Conservation (phyloP, 2,113 vertebrate genomes). For the Periophthalmodon schlosseri region DNA sequence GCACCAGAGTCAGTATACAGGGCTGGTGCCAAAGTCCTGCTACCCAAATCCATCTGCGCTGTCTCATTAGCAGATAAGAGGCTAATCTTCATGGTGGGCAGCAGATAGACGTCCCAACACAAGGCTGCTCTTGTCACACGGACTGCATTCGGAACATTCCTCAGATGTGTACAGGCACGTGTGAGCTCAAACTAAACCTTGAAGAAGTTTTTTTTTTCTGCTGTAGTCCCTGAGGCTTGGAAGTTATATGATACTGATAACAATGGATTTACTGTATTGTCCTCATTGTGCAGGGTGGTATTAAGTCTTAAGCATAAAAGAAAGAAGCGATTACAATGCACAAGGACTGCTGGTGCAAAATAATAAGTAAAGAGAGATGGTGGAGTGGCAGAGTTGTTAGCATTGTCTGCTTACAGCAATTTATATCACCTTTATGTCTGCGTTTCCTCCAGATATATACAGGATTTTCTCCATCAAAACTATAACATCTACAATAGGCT, state of each 20-base stretch:
- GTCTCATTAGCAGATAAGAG: constrained; percentile 77
- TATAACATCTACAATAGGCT: no score
- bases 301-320: background rate
- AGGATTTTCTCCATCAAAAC: no score
- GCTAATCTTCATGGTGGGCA: constrained; percentile 71
- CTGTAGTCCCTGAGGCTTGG: constrained; percentile 20
- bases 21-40: constrained; percentile 63
- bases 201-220: constrained; percentile 40
- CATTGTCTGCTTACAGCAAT: background rate
- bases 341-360: background rate
- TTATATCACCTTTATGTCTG: background rate
- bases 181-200: constrained; percentile 61
- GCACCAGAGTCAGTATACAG: constrained; percentile 35
- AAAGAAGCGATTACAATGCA: background rate
- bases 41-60: constrained; percentile 71
- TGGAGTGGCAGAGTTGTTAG: background rate
- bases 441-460: no score
- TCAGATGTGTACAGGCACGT: constrained; percentile 68
- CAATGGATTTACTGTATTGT: constrained; percentile 39
- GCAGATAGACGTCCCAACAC: constrained; percentile 63
- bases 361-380: background rate
- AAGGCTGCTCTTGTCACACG: constrained; percentile 69
- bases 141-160: constrained; percentile 65
- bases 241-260: constrained; percentile 21
- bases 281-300: constrained; percentile 8